These are phyloP conservation scores for Nemotelus pantherinus DNA, from an alignment of 2,888 invertebrate genomes.

Conservation along the genomic window DNA sequence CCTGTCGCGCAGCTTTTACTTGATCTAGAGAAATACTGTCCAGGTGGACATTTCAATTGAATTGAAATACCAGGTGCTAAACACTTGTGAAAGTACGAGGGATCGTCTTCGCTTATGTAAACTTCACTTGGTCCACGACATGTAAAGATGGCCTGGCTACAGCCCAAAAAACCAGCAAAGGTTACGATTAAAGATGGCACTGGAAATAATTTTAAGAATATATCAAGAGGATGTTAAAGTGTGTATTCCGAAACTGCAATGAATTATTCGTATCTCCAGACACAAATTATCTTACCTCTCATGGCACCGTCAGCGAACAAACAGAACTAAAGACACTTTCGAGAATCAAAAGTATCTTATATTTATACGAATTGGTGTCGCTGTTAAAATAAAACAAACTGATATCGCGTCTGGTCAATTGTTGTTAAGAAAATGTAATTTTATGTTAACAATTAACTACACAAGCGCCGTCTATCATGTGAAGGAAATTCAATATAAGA, in stretches of 20 bases:
- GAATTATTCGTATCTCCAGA: too few species aligned
- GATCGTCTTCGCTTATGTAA: slow-evolving; percentile 4
- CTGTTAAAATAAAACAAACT: too few species aligned
- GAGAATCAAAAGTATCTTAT: too few species aligned
- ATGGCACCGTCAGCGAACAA: slow-evolving; percentile 18
- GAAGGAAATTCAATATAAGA: too few species aligned
- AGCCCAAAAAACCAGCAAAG: background rate
- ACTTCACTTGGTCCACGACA: background rate
- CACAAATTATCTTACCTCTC: slow-evolving; percentile 16
- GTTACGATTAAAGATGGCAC: slow-evolving; percentile 23
- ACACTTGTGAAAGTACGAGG: slow-evolving; percentile 8
- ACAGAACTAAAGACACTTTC: background rate
- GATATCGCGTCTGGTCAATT: too few species aligned
- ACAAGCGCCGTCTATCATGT: too few species aligned
- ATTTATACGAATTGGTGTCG: too few species aligned
- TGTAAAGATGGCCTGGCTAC: background rate
- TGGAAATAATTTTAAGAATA: background rate
- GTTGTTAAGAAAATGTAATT: too few species aligned
- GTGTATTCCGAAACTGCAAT: too few species aligned
- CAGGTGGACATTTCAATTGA: slow-evolving; percentile 24
- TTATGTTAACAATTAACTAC: too few species aligned
- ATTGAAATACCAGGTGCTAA: slow-evolving; percentile 15
- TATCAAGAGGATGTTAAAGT: background rate
- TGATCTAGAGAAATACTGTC: background rate
- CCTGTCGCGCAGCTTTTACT: background rate